Percentiles rank a stretch among this genome's conserved stretches.
phyloP scores from a whole-genome alignment of 2,797 vertebrate genomes.

The Rousettus madagascariensis region DNA sequence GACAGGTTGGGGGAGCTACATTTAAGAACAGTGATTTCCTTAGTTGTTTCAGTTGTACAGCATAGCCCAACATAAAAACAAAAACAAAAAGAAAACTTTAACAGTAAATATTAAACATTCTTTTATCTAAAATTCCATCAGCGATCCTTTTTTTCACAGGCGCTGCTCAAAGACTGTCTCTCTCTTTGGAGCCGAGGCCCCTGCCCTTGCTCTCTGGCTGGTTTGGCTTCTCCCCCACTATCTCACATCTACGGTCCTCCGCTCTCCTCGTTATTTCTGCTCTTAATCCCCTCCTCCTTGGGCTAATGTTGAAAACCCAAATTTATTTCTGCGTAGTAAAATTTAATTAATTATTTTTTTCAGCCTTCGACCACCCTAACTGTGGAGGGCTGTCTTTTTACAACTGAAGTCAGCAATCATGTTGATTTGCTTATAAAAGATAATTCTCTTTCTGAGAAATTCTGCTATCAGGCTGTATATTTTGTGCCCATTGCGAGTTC shows the following conservation, averaged over 20 bases:
- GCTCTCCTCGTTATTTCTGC: rapidly evolving
- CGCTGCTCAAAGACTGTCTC: too few species aligned
- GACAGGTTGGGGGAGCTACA: background rate
- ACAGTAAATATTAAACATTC: background rate
- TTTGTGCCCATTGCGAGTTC: background rate
- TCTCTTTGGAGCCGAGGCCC: background rate
- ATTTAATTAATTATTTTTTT: background rate
- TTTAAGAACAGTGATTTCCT: background rate
- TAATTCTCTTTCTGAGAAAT: background rate
- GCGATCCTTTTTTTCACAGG: background rate
- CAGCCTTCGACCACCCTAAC: background rate
- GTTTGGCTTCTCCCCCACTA: rapidly evolving
- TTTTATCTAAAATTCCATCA: background rate
- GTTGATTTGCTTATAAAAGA: background rate
- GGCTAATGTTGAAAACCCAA: background rate
- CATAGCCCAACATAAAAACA: background rate
- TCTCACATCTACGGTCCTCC: background rate
- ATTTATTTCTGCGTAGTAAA: background rate
- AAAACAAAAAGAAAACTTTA: background rate
- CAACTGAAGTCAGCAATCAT: background rate
- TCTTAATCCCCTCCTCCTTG: background rate
- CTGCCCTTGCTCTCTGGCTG: background rate
- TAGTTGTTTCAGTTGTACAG: background rate
- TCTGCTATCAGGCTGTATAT: background rate
- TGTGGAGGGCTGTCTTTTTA: background rate